phyloP scores from a whole-genome alignment of 2,888 invertebrate genomes.

The Himalopsyche tibetana region DNA sequence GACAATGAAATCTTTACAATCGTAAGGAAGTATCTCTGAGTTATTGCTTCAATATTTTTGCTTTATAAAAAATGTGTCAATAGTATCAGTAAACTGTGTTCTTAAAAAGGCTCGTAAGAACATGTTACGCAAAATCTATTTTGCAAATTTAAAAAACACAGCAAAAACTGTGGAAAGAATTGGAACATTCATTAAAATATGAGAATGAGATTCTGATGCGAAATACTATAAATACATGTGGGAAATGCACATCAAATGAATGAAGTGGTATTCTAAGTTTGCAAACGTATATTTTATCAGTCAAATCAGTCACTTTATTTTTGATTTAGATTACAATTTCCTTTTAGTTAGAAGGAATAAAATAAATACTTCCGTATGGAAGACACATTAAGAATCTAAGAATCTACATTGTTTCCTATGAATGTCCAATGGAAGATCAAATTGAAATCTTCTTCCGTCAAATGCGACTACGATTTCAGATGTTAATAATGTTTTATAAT shows the following conservation, averaged over 20 bases:
- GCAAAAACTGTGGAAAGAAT: too few species aligned
- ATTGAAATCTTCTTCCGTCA: too few species aligned
- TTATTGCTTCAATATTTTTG: conserved; percentile 8
- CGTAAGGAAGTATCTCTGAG: not conserved
- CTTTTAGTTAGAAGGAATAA: not conserved
- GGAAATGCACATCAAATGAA: not conserved
- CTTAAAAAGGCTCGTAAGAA: not conserved
- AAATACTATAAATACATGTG: not conserved
- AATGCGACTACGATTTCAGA: too few species aligned
- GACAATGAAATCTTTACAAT: not conserved
- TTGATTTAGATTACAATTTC: conserved; percentile 39
- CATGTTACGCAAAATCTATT: too few species aligned
- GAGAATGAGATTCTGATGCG: not conserved
- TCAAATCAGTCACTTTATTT: conserved; percentile 34
- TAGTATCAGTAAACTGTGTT: not conserved
- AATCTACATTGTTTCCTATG: not conserved
- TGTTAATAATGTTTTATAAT: too few species aligned
- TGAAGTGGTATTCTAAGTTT: conserved; percentile 1
- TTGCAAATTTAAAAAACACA: too few species aligned
- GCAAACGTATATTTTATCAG: conserved; percentile 33
- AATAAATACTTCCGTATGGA: conserved; percentile 31
- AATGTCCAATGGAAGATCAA: not conserved
- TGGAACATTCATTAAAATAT: too few species aligned
- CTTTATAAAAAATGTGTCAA: not conserved
- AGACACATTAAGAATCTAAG: conserved; percentile 12